A percentile compares a stretch with the other conserved stretches of the same genome.
phyloP scores from a whole-genome alignment of 2,113 vertebrate genomes.

The Lampris incognitus region DNA sequence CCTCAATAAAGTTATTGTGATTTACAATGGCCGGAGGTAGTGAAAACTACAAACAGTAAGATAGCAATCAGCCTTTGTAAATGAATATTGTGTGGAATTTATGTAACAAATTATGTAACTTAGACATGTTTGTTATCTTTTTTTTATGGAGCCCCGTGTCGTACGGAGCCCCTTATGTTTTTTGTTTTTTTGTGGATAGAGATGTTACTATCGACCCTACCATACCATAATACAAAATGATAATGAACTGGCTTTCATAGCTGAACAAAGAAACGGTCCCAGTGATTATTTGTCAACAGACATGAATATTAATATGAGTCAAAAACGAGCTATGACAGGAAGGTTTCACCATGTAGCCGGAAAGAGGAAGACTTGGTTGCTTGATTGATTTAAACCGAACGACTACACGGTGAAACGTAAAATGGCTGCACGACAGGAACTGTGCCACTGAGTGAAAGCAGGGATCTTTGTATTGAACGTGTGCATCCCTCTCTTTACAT shows the following conservation, averaged over 20 bases:
- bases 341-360: background rate
- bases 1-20: conserved; percentile 31
- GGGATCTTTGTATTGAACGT: too few relatives aligned
- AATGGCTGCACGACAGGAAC: background rate
- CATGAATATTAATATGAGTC: too few relatives aligned
- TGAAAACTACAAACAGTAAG: conserved; percentile 16
- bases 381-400: background rate
- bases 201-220: too few relatives aligned
- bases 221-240: too few relatives aligned
- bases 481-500: background rate
- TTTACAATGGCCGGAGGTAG: conserved; percentile 45
- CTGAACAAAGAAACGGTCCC: too few relatives aligned
- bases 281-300: too few relatives aligned
- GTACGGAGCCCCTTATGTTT: too few relatives aligned
- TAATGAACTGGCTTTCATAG: too few relatives aligned
- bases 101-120: conserved; percentile 41
- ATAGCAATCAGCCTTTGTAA: conserved; percentile 8
- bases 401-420: background rate
- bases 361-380: background rate
- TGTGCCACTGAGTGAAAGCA: background rate
- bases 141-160: background rate
- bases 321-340: background rate
- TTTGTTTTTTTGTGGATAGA: too few relatives aligned
- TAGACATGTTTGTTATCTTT: background rate
- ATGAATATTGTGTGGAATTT: conserved; percentile 18